A percentile compares a stretch with the other conserved stretches of the same genome.
phyloP scores from a whole-genome alignment of 2,797 vertebrate species.

The Lindbergichthys nudifrons region DNA sequence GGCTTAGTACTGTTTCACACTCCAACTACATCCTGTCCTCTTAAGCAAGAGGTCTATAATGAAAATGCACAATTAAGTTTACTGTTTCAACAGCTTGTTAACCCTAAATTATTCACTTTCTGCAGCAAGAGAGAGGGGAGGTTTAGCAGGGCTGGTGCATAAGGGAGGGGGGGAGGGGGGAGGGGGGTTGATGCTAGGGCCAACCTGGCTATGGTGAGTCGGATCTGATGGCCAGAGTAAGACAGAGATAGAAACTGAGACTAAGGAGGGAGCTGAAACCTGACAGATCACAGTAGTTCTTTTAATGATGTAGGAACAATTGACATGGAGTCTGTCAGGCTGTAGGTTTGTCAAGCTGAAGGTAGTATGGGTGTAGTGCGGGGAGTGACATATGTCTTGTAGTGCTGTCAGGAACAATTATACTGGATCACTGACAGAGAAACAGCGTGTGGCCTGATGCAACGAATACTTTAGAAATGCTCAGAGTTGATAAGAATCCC shows the following conservation, averaged over 20 bases:
- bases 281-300: slow-evolving; percentile 63
- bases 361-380: neutral
- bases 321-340: slow-evolving; percentile 37
- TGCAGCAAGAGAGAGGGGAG: slow-evolving; percentile 23
- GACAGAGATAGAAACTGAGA: slow-evolving; percentile 69
- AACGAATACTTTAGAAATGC: slow-evolving; percentile 7
- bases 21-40: slow-evolving; percentile 33
- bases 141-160: too few species aligned
- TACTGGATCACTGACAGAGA: slow-evolving; percentile 29
- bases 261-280: slow-evolving; percentile 66
- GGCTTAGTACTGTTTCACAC: slow-evolving; percentile 39
- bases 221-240: slow-evolving; percentile 60
- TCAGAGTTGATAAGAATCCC: neutral
- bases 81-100: slow-evolving; percentile 76
- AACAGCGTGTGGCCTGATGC: slow-evolving; percentile 24
- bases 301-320: slow-evolving; percentile 71
- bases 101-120: slow-evolving; percentile 79
- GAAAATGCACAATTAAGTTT: slow-evolving; percentile 71
- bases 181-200: neutral
- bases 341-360: slow-evolving; percentile 4
- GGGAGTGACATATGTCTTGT: slow-evolving; percentile 21
- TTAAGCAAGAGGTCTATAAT: slow-evolving; percentile 60
- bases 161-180: neutral
- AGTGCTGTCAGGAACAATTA: slow-evolving; percentile 24
- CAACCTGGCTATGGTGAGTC: slow-evolving; percentile 47